Evolutionary conservation across 2,888 invertebrate species (phyloP).

Genomic region (Allacma fusca): DNA sequence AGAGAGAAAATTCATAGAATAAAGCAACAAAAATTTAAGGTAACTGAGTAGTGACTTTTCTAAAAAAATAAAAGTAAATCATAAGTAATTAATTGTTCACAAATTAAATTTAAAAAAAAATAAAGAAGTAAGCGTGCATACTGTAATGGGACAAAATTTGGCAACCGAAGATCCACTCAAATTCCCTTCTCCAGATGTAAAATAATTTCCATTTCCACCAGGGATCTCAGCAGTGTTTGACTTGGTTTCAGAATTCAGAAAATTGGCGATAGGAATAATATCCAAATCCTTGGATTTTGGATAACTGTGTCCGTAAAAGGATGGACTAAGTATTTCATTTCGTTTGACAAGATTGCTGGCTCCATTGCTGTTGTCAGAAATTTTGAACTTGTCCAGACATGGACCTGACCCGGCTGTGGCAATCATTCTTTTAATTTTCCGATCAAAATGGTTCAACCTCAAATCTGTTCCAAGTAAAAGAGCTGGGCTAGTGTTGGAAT

Average conservation of each 20-base stretch:
- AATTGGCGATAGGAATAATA: conserved; percentile 7
- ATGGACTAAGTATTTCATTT: neutral
- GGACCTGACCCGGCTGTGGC: neutral
- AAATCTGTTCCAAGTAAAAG: neutral
- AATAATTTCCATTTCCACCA: conserved; percentile 1
- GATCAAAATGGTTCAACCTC: neutral
- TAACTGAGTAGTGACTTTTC: too few relatives aligned
- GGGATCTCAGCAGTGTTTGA: neutral
- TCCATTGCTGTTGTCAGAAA: neutral
- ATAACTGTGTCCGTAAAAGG: neutral
- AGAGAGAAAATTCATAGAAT: too few relatives aligned
- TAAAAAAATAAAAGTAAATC: too few relatives aligned
- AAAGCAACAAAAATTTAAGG: too few relatives aligned
- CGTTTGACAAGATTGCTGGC: neutral
- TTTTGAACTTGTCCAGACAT: conserved; percentile 4
- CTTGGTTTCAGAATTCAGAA: neutral
- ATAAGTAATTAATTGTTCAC: too few relatives aligned
- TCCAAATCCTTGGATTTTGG: neutral
- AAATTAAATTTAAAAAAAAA: conserved; percentile 16
- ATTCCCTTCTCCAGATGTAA: neutral
- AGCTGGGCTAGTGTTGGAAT: neutral
- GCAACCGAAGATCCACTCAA: conserved; percentile 29
- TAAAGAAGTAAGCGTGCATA: conserved; percentile 41
- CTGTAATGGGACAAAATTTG: conserved; percentile 48
- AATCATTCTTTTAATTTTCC: neutral